These are phyloP conservation scores for Kryptolebias marmoratus DNA, from an alignment of 2,113 vertebrate genomes.

Conservation along the genomic window DNA sequence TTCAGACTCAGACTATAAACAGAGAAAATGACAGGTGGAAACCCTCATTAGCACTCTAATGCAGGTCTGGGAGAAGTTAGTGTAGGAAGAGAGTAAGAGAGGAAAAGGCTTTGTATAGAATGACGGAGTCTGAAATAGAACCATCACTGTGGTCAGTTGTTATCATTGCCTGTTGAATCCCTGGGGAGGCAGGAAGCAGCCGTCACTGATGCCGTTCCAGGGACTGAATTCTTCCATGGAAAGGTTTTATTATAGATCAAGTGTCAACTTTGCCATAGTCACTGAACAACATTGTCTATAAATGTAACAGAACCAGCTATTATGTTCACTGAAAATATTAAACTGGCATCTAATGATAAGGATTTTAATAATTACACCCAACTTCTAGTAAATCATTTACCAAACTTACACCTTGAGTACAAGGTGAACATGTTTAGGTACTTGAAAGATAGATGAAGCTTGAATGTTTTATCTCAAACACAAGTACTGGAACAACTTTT, in stretches of 20 bases:
- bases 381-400: too few relatives aligned
- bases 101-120: slow-evolving; percentile 32
- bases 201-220: slow-evolving; percentile 37
- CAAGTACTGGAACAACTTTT: background rate
- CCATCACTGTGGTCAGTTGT: slow-evolving; percentile 36
- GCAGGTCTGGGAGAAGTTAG: background rate
- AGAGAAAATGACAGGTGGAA: background rate
- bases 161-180: slow-evolving; percentile 43
- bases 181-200: slow-evolving; percentile 35
- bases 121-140: slow-evolving; percentile 37
- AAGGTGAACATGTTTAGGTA: too few relatives aligned
- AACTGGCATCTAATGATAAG: too few relatives aligned
- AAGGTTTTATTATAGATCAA: slow-evolving; percentile 56
- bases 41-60: background rate
- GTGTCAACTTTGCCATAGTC: slow-evolving; percentile 19
- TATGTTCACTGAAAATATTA: background rate
- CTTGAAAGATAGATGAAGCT: background rate
- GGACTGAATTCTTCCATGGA: slow-evolving; percentile 57
- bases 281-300: slow-evolving; percentile 2
- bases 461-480: background rate
- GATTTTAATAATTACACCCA: too few relatives aligned
- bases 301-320: background rate
- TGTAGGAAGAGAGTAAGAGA: background rate
- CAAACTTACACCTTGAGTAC: too few relatives aligned
- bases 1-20: background rate